Evolutionary conservation across 1,140 invertebrate species (phyloP).

Genomic region (Pogonus chalceus): DNA sequence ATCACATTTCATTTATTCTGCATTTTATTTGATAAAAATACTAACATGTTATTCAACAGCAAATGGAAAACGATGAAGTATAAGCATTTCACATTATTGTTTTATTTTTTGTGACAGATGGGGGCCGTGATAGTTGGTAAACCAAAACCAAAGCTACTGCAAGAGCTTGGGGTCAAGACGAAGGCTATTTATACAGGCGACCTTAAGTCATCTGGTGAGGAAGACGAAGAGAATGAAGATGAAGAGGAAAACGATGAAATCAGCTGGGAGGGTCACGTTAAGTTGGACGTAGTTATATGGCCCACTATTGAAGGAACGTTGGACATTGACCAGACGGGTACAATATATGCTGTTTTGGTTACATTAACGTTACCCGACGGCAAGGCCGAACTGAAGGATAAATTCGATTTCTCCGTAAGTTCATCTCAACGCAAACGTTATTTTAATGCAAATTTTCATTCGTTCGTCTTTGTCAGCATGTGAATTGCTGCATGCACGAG

Average conservation of each 20-base stretch:
- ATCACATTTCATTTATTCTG: no score
- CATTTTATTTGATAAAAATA: not conserved
- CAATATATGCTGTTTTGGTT: constrained; percentile 39
- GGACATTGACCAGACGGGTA: constrained; percentile 46
- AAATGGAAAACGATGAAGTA: no score
- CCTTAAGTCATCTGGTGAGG: constrained; percentile 14
- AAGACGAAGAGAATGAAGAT: constrained; percentile 21
- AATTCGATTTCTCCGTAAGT: constrained; percentile 34
- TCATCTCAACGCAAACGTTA: not conserved
- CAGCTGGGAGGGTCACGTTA: constrained; percentile 45
- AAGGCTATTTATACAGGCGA: constrained; percentile 24
- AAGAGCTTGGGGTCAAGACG: constrained; percentile 28
- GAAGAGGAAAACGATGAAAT: constrained; percentile 37
- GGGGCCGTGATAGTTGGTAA: constrained; percentile 43
- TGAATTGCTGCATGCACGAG: no score
- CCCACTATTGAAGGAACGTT: constrained; percentile 47
- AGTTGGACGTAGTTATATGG: constrained; percentile 52
- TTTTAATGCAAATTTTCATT: not conserved
- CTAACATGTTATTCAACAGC: not conserved
- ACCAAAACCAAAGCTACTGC: constrained; percentile 40
- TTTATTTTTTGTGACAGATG: constrained; percentile 35
- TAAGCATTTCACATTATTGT: no score
- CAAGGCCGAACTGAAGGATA: constrained; percentile 41
- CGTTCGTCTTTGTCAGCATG: no score
- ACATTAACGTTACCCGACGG: constrained; percentile 41